Evolutionary conservation across 2,888 invertebrate species (phyloP).

Genomic region (Phyto melanocephala): DNA sequence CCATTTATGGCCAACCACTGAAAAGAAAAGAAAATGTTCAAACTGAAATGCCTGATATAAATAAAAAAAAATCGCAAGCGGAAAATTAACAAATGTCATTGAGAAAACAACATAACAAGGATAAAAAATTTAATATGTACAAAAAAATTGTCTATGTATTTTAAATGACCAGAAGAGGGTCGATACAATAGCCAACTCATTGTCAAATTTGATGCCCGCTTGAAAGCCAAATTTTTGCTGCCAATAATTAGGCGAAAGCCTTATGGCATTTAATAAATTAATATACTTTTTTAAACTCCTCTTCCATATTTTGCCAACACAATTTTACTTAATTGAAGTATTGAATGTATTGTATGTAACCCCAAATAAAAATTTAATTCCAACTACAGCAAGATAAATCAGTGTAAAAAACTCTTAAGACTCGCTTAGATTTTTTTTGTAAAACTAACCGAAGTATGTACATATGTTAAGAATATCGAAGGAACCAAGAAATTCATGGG

Average conservation of each 20-base stretch:
- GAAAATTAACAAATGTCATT: conserved; percentile 75
- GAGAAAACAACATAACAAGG: conserved; percentile 27
- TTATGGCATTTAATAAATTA: conserved; percentile 31
- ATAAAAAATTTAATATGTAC: conserved; percentile 11
- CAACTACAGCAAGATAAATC: too few relatives aligned
- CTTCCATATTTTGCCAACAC: too few relatives aligned
- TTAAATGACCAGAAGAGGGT: conserved; percentile 14
- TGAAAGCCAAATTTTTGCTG: background rate
- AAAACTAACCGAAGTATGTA: too few relatives aligned
- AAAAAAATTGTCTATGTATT: background rate
- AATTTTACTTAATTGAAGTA: too few relatives aligned
- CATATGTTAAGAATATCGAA: too few relatives aligned
- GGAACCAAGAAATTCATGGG: too few relatives aligned
- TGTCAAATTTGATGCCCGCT: background rate
- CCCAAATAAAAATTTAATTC: too few relatives aligned
- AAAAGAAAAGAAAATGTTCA: conserved; percentile 71
- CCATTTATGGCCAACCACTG: conserved; percentile 66
- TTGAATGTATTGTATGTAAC: too few relatives aligned
- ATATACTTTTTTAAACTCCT: too few relatives aligned
- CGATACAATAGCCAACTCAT: conserved; percentile 30
- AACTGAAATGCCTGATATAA: background rate
- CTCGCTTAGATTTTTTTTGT: too few relatives aligned
- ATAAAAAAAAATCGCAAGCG: conserved; percentile 75
- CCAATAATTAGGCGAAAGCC: background rate
- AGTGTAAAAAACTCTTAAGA: too few relatives aligned